Conservation (phyloP, 2,797 vertebrate species). For the Echiichthys vipera region DNA sequence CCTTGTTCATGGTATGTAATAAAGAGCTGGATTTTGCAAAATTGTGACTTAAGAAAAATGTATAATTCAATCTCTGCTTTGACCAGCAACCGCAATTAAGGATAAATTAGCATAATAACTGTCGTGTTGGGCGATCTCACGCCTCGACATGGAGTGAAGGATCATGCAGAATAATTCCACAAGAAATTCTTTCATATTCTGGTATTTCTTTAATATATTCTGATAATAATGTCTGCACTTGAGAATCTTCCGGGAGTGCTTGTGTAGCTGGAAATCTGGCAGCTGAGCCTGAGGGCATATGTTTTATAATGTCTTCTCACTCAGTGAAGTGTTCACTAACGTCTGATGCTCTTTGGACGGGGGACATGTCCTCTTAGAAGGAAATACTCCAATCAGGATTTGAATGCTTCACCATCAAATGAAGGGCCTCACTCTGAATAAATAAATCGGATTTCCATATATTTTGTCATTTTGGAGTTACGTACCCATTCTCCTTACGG, state of each 20-base stretch:
- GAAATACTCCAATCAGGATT: conserved; percentile 72
- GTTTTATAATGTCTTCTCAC: conserved; percentile 15
- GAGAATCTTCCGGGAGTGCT: conserved; percentile 27
- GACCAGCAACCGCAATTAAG: not conserved
- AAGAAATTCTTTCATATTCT: not conserved
- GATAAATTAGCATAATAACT: not conserved
- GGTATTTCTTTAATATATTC: conserved; percentile 39
- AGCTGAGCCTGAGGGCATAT: conserved; percentile 3
- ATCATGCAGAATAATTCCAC: not conserved
- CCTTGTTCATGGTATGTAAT: conserved; percentile 88
- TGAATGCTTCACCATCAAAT: conserved; percentile 37
- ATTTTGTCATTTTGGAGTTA: conserved; percentile 10
- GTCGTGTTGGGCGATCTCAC: not conserved
- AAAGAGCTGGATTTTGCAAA: not conserved
- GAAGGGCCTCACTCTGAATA: conserved; percentile 50
- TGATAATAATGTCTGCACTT: conserved; percentile 34
- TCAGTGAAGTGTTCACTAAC: conserved; percentile 45
- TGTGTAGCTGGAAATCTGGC: conserved; percentile 37
- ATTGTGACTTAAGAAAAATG: not conserved
- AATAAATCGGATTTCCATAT: conserved; percentile 54
- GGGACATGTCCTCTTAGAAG: conserved; percentile 22
- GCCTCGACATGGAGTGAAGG: not conserved
- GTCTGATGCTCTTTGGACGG: conserved; percentile 20
- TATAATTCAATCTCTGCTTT: not conserved
- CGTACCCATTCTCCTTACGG: not conserved